A percentile compares a stretch with the other conserved stretches of the same genome.
Conservation (phyloP, 2,113 vertebrate species). For the Grantiella picta region DNA sequence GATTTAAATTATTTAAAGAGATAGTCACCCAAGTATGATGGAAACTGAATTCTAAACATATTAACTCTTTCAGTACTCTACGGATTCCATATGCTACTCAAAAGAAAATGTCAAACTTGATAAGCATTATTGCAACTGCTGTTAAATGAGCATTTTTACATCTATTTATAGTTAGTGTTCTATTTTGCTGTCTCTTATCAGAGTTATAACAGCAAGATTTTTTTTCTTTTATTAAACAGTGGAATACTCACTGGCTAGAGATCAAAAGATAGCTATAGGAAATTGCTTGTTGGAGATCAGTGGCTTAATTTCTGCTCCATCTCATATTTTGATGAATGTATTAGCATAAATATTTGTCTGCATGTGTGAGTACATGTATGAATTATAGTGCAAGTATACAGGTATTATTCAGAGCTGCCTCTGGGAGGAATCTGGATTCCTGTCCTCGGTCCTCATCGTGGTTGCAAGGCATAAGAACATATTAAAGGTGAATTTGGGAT, state of each 20-base stretch:
- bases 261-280: neutral
- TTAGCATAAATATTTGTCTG: neutral
- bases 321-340: neutral
- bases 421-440: neutral
- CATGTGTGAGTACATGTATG: neutral
- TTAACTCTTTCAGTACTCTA: conserved; percentile 71
- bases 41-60: conserved; percentile 77
- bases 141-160: neutral
- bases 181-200: neutral
- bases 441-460: neutral
- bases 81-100: conserved; percentile 1
- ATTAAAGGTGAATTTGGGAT: neutral
- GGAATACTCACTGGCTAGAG: neutral
- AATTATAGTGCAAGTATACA: neutral
- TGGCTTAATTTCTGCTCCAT: neutral
- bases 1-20: conserved; percentile 96
- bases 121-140: neutral
- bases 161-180: neutral
- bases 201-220: neutral
- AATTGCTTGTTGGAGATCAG: neutral
- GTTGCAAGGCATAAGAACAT: neutral
- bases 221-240: neutral
- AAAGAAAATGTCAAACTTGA: conserved; percentile 26
- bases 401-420: neutral
- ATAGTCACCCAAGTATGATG: conserved; percentile 81